These are phyloP conservation scores for Drosophila mayaguana DNA, from an alignment of 2,888 invertebrate genomes.

Conservation along the genomic window DNA sequence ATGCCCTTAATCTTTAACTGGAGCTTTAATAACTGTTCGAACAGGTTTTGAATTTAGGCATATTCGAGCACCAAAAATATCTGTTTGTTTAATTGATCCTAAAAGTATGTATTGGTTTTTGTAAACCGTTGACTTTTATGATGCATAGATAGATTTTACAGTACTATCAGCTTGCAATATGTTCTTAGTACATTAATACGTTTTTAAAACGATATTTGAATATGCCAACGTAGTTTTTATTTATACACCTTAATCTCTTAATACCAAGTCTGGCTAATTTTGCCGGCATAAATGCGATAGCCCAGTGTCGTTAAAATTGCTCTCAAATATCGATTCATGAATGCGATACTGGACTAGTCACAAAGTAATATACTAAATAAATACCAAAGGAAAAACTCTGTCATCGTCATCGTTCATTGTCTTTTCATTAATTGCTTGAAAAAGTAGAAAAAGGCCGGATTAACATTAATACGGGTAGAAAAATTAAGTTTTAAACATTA, in stretches of 20 bases:
- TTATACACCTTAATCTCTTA: not conserved
- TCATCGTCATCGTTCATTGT: constrained; percentile 59
- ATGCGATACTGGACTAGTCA: constrained; percentile 5
- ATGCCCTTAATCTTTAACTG: not conserved
- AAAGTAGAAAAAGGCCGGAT: constrained; percentile 55
- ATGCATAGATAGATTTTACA: not conserved
- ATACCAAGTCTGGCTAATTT: not conserved
- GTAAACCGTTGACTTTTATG: not conserved
- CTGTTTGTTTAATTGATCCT: not conserved
- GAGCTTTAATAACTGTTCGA: not conserved
- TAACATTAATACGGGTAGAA: constrained; percentile 30
- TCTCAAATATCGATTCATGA: constrained; percentile 6
- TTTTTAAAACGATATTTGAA: not conserved
- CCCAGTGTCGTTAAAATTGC: not conserved
- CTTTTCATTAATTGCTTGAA: constrained; percentile 60
- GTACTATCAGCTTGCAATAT: not conserved
- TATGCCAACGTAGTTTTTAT: not conserved
- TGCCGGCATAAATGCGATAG: not conserved
- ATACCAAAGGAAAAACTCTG: constrained; percentile 40
- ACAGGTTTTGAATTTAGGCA: too few species aligned
- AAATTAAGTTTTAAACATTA: constrained; percentile 6
- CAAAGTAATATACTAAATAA: constrained; percentile 19
- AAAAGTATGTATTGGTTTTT: constrained; percentile 3
- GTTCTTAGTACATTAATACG: not conserved
- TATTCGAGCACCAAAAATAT: not conserved